These are phyloP conservation scores for Eristalinus sepulchralis DNA, from an alignment of 2,888 invertebrate species.

Conservation along the genomic window DNA sequence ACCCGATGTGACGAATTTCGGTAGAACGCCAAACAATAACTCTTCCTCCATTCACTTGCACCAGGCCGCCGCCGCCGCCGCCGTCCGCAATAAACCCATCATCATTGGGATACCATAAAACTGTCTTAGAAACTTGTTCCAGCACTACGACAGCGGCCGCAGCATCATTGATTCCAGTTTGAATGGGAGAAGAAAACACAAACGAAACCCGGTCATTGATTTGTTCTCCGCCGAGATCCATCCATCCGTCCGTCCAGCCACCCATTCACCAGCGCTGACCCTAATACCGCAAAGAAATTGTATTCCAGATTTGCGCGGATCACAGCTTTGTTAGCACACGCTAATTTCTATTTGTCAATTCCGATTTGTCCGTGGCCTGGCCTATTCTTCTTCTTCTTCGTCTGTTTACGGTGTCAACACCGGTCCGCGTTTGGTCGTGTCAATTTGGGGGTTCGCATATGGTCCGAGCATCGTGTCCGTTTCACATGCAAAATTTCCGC, in stretches of 20 bases:
- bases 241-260: background rate
- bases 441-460: background rate
- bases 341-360: background rate
- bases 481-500: background rate
- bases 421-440: background rate
- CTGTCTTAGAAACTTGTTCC: slow-evolving; percentile 45
- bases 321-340: background rate
- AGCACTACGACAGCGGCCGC: slow-evolving; percentile 7
- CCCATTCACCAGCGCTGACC: slow-evolving; percentile 38
- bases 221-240: slow-evolving; percentile 34
- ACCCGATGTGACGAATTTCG: slow-evolving; percentile 29
- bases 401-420: background rate
- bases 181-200: slow-evolving; percentile 32
- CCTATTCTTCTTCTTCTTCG: background rate
- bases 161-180: slow-evolving; percentile 31
- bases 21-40: slow-evolving; percentile 22
- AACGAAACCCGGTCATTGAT: slow-evolving; percentile 50
- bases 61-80: background rate
- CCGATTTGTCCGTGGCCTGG: background rate
- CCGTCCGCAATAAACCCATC: slow-evolving; percentile 42
- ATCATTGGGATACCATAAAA: slow-evolving; percentile 37
- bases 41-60: slow-evolving; percentile 42
- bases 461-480: background rate
- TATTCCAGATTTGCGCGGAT: slow-evolving; percentile 25
- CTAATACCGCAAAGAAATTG: slow-evolving; percentile 37